These are phyloP conservation scores for Catharus bicknelli DNA, from an alignment of 2,113 vertebrate genomes.

Conservation along the genomic window DNA sequence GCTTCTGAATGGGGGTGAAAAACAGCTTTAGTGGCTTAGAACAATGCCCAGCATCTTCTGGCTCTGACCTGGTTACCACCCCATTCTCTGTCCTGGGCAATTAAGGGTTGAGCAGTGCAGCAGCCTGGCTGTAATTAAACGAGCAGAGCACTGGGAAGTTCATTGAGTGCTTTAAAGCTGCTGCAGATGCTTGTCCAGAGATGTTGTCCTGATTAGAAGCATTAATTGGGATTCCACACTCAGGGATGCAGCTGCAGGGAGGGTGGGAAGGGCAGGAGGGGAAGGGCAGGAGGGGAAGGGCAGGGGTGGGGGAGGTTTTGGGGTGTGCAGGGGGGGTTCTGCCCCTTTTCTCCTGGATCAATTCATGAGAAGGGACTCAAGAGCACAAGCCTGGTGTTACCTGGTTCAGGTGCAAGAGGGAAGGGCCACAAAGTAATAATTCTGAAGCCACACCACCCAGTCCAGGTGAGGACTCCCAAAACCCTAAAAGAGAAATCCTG, in stretches of 20 bases:
- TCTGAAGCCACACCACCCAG: not conserved
- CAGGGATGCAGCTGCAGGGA: not conserved
- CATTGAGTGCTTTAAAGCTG: not conserved
- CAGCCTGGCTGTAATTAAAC: constrained; percentile 29
- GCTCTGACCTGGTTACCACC: constrained; percentile 9
- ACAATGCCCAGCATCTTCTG: constrained; percentile 20
- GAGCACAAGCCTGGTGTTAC: not conserved
- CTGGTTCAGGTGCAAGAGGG: not conserved
- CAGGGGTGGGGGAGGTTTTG: not conserved
- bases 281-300: not conserved
- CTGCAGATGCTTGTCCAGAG: not conserved
- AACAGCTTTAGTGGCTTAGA: constrained; percentile 12
- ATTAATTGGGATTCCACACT: not conserved
- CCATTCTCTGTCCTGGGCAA: constrained; percentile 13
- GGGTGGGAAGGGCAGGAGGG: not conserved
- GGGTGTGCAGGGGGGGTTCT: not conserved
- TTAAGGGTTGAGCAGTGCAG: constrained; percentile 1
- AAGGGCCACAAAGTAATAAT: not conserved
- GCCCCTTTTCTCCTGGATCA: not conserved
- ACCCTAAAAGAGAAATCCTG: not conserved
- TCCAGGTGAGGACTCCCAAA: not conserved
- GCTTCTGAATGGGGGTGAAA: not conserved
- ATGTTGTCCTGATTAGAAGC: not conserved
- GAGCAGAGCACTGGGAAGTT: not conserved
- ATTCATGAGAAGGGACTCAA: not conserved